Conservation (phyloP, 2,797 vertebrate species). For the Cryptoprocta ferox region DNA sequence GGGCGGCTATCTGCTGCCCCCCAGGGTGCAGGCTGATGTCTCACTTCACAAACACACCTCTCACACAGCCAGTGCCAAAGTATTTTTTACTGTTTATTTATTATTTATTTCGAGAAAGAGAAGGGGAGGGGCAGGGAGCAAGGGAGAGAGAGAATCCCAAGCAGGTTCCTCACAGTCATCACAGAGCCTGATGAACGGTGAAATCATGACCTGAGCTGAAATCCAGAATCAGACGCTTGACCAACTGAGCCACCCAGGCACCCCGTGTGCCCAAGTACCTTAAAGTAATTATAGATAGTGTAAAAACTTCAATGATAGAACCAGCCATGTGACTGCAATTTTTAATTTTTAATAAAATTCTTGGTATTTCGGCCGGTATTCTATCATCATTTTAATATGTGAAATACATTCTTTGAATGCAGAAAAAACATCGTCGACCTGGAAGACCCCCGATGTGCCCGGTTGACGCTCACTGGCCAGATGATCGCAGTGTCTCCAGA, state of each 20-base stretch:
- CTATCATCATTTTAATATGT: constrained; percentile 7
- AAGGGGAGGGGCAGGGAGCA: too few relatives aligned
- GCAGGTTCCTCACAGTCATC: too few relatives aligned
- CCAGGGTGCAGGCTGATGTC: neutral
- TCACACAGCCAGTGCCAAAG: neutral
- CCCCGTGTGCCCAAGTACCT: neutral
- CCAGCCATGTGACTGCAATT: neutral
- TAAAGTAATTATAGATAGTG: neutral
- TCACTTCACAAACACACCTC: neutral
- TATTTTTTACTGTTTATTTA: neutral
- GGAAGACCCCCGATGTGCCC: constrained; percentile 91
- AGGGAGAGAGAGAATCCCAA: too few relatives aligned
- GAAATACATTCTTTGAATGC: constrained; percentile 73
- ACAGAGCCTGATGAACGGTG: too few relatives aligned
- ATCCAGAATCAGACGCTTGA: too few relatives aligned
- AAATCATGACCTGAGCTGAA: too few relatives aligned
- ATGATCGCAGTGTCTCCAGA: constrained; percentile 90
- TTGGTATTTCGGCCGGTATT: neutral
- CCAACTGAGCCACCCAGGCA: too few relatives aligned
- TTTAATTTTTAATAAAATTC: neutral
- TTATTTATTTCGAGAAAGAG: too few relatives aligned
- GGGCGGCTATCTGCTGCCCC: neutral
- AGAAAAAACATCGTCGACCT: constrained; percentile 89
- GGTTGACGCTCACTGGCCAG: constrained; percentile 92
- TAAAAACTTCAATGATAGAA: neutral